Evolutionary conservation across 2,797 vertebrate genomes (phyloP).

Genomic region (Periophthalmus magnuspinnatus): DNA sequence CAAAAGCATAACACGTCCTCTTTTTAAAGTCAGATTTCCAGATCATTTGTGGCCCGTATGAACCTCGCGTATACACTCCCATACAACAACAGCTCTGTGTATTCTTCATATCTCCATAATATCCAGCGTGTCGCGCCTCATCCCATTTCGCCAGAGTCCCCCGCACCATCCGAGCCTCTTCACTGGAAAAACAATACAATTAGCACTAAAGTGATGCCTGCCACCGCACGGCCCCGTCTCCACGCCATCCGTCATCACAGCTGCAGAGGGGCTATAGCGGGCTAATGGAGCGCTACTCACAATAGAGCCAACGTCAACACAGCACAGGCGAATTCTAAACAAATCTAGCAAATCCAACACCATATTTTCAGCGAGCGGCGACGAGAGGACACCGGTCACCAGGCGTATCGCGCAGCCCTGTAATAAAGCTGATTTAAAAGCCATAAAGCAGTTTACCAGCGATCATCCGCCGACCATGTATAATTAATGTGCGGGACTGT

Average conservation of each 20-base stretch:
- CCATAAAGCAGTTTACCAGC: conserved; percentile 71
- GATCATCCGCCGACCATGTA: conserved; percentile 76
- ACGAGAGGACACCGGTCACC: conserved; percentile 47
- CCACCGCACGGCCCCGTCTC: conserved; percentile 44
- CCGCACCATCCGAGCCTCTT: conserved; percentile 35
- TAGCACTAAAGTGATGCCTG: conserved; percentile 61
- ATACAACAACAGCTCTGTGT: conserved; percentile 30
- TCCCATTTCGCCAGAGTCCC: conserved; percentile 54
- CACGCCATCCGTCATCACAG: conserved; percentile 59
- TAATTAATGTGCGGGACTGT: conserved; percentile 68
- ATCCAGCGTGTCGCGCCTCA: conserved; percentile 26
- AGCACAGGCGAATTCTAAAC: conserved; percentile 42
- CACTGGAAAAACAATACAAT: conserved; percentile 62
- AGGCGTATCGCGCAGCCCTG: conserved; percentile 28
- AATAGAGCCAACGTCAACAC: conserved; percentile 31
- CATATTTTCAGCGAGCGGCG: conserved; percentile 27
- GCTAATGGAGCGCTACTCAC: conserved; percentile 52
- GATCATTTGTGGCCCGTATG: neutral
- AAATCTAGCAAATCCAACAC: conserved; percentile 45
- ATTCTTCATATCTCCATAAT: conserved; percentile 53
- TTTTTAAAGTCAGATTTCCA: neutral
- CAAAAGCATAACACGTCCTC: too few species aligned
- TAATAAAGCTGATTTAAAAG: conserved; percentile 65
- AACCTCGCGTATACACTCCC: conserved; percentile 10
- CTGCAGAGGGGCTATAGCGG: conserved; percentile 25